Evolutionary conservation across 2,888 invertebrate species (phyloP).

Genomic region (Merodon equestris): DNA sequence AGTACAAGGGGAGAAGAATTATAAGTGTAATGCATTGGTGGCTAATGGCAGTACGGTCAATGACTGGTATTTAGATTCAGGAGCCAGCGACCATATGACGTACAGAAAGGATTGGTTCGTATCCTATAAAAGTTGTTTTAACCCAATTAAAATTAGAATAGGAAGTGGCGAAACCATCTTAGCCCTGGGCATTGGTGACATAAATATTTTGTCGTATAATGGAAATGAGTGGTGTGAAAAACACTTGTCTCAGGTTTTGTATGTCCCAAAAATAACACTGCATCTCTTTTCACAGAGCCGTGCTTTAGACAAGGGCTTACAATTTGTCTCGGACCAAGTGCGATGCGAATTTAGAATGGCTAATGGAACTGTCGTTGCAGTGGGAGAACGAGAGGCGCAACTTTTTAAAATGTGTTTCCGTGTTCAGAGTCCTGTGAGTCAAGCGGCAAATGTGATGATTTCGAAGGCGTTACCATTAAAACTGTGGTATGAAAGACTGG

Average conservation of each 20-base stretch:
- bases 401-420: constrained; percentile 33
- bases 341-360: constrained; percentile 20
- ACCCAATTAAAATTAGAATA: not conserved
- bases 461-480: constrained; percentile 15
- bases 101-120: no score
- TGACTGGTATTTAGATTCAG: no score
- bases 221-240: constrained; percentile 14
- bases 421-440: not conserved
- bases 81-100: no score
- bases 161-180: constrained; percentile 26
- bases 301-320: constrained; percentile 9
- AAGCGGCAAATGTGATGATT: constrained; percentile 4
- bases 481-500: constrained; percentile 35
- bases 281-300: no score
- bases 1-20: no score
- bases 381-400: constrained; percentile 24
- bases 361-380: constrained; percentile 24
- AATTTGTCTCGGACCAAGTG: constrained; percentile 13
- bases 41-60: no score
- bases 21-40: no score
- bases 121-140: no score
- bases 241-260: no score
- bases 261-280: no score
- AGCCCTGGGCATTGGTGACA: constrained; percentile 45
- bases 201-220: constrained; percentile 45